These are phyloP conservation scores for Neosilurus hyrtlii DNA, from an alignment of 2,797 vertebrate species.

Conservation along the genomic window DNA sequence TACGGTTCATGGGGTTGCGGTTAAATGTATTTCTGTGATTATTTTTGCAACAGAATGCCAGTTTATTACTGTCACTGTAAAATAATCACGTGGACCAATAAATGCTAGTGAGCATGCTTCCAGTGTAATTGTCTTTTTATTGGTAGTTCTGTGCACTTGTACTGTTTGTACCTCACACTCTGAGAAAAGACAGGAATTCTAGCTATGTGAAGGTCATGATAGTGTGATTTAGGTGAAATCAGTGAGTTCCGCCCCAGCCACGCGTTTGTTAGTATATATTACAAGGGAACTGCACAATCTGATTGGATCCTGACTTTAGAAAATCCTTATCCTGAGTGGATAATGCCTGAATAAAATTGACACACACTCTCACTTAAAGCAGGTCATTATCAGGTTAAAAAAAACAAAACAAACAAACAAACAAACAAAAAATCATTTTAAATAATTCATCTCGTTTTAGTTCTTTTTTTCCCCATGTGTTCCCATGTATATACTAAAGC, in stretches of 20 bases:
- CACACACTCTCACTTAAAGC: no score
- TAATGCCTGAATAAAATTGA: no score
- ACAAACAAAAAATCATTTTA: no score
- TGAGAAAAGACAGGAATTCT: not conserved
- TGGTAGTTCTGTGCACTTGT: not conserved
- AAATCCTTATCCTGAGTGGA: no score
- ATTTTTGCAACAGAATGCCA: not conserved
- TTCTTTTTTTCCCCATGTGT: no score
- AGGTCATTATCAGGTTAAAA: no score
- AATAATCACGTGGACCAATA: not conserved
- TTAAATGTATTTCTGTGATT: not conserved
- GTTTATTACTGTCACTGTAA: not conserved
- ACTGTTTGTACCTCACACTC: not conserved
- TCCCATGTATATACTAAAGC: no score
- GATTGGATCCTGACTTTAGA: no score
- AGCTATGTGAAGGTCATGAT: not conserved
- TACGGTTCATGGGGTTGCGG: not conserved
- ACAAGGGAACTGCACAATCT: no score
- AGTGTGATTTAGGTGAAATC: not conserved
- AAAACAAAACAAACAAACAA: no score
- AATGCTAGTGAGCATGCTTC: not conserved
- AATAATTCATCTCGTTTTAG: no score
- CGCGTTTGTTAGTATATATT: no score
- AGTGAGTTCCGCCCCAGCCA: not conserved
- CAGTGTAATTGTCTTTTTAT: not conserved